A percentile compares a stretch with the other conserved stretches of the same genome.
Evolutionary conservation across 2,797 vertebrate genomes (phyloP).

Genomic region (Channa striata): DNA sequence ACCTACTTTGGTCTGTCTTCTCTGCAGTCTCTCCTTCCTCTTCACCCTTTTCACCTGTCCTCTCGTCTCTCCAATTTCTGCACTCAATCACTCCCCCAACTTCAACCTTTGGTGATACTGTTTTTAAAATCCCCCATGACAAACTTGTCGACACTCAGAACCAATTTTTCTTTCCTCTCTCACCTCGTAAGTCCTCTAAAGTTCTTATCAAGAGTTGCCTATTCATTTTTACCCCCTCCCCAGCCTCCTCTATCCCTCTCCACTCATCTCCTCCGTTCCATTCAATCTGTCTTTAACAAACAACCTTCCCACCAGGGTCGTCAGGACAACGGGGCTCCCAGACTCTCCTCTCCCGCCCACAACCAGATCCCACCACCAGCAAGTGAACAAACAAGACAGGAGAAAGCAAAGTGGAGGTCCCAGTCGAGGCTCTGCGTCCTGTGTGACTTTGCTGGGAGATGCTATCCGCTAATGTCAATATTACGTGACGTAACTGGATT

Average conservation of each 20-base stretch:
- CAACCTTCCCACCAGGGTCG: conserved; percentile 72
- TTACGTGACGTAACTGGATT: conserved; percentile 11
- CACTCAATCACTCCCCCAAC: conserved; percentile 7
- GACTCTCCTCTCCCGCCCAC: conserved; percentile 31
- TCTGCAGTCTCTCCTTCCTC: conserved; percentile 25
- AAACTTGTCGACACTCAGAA: conserved; percentile 11
- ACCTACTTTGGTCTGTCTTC: conserved; percentile 27
- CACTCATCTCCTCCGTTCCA: conserved; percentile 55
- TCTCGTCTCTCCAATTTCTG: conserved; percentile 21
- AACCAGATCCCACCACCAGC: conserved; percentile 46
- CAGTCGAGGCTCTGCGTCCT: conserved; percentile 33
- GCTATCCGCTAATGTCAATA: conserved; percentile 23
- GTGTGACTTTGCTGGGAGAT: conserved; percentile 26
- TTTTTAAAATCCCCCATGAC: conserved; percentile 14
- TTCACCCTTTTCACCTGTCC: conserved; percentile 45
- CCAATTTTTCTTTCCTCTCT: conserved; percentile 27
- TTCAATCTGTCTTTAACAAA: conserved; percentile 65
- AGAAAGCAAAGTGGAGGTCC: conserved; percentile 43
- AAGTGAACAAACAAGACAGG: conserved; percentile 66
- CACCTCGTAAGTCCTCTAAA: conserved; percentile 30
- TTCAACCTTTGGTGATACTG: conserved; percentile 13
- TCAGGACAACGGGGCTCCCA: conserved; percentile 65
- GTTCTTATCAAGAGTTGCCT: conserved; percentile 40
- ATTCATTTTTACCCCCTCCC: conserved; percentile 52
- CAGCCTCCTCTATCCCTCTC: conserved; percentile 45